Evolutionary conservation across 2,888 invertebrate species (phyloP).

Genomic region (Geotrupes spiniger): DNA sequence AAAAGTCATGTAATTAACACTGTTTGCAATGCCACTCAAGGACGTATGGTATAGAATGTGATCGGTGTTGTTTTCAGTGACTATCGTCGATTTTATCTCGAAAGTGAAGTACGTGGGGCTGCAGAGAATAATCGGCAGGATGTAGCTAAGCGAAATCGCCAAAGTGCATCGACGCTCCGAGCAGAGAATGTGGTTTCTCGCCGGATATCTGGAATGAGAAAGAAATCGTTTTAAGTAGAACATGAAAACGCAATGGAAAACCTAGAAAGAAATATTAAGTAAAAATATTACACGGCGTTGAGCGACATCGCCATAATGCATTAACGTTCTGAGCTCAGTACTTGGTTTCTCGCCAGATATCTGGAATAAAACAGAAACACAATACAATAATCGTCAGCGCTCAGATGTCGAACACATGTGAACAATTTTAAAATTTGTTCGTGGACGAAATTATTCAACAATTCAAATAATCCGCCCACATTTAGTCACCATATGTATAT

Average conservation of each 20-base stretch:
- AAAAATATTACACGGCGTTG: not conserved
- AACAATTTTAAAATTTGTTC: no score
- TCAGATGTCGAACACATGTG: no score
- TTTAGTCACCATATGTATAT: no score
- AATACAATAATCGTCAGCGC: no score
- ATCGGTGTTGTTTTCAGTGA: constrained; percentile 57
- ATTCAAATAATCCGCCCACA: no score
- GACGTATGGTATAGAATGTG: constrained; percentile 59
- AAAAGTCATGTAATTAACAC: constrained; percentile 51
- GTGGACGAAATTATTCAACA: no score
- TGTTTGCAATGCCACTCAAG: constrained; percentile 49
- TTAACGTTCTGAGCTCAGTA: no score
- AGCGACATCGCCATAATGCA: no score
- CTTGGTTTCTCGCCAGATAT: no score
- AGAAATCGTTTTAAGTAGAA: constrained; percentile 16
- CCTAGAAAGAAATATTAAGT: no score
- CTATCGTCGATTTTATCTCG: constrained; percentile 55
- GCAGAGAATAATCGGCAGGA: constrained; percentile 76
- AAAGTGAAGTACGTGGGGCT: constrained; percentile 79
- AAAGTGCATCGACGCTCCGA: constrained; percentile 73
- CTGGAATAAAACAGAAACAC: no score
- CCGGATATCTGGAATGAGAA: constrained; percentile 66
- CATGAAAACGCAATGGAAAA: no score
- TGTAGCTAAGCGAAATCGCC: constrained; percentile 72
- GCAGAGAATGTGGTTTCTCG: constrained; percentile 71